These are phyloP conservation scores for Endomychus coccineus DNA, from an alignment of 2,888 invertebrate genomes.

Conservation along the genomic window DNA sequence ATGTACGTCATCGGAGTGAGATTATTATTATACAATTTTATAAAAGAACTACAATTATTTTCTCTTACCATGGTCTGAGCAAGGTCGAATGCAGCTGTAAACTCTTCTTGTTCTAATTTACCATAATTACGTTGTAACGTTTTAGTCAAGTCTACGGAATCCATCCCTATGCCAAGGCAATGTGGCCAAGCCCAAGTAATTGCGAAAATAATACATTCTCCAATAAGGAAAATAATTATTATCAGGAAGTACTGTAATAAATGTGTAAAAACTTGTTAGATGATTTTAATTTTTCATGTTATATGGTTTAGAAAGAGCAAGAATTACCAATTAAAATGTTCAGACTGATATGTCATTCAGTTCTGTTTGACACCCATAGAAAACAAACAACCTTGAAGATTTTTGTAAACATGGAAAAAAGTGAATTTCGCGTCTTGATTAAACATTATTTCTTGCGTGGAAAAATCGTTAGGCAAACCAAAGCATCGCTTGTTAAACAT, in stretches of 20 bases:
- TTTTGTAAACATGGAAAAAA: too few species aligned
- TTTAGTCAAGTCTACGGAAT: slow-evolving; percentile 60
- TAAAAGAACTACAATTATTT: slow-evolving; percentile 2
- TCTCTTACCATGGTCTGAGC: slow-evolving; percentile 56
- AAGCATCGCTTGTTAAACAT: too few species aligned
- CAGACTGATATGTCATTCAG: too few species aligned
- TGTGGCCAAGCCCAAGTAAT: slow-evolving; percentile 70
- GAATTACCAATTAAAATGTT: not conserved
- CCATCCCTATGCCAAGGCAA: slow-evolving; percentile 63
- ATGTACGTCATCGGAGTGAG: too few species aligned
- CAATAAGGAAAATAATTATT: slow-evolving; percentile 58
- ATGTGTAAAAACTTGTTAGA: not conserved
- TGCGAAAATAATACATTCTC: slow-evolving; percentile 64
- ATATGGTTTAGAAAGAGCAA: too few species aligned
- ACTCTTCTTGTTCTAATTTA: slow-evolving; percentile 64
- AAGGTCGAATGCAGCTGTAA: slow-evolving; percentile 74
- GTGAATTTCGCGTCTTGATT: too few species aligned
- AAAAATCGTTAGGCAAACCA: too few species aligned
- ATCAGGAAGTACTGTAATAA: slow-evolving; percentile 62
- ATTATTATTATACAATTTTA: too few species aligned
- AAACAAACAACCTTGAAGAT: too few species aligned
- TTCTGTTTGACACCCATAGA: too few species aligned
- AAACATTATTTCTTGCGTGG: too few species aligned
- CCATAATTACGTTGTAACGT: slow-evolving; percentile 71
- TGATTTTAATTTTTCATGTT: slow-evolving; percentile 1